Evolutionary conservation across 2,888 invertebrate genomes (phyloP).

Genomic region (Tipula vernalis): DNA sequence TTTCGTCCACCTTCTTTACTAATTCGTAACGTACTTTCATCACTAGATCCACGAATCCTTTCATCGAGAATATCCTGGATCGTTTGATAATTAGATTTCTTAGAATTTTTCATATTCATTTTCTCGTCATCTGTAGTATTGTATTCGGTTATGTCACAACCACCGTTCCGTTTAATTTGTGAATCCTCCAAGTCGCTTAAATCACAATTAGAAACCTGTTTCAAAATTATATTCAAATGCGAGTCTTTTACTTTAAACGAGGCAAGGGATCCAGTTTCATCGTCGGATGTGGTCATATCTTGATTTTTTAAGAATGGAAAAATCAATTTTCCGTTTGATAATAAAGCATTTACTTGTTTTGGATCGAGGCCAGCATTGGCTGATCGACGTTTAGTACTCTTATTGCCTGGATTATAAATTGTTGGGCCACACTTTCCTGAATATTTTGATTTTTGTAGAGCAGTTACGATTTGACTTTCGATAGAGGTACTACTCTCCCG

Average conservation of each 20-base stretch:
- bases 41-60: slow-evolving; percentile 22
- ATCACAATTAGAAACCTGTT: slow-evolving; percentile 21
- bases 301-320: slow-evolving; percentile 35
- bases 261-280: slow-evolving; percentile 29
- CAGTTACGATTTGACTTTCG: slow-evolving; percentile 54
- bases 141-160: slow-evolving; percentile 24
- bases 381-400: slow-evolving; percentile 27
- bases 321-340: slow-evolving; percentile 29
- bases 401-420: slow-evolving; percentile 22
- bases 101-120: slow-evolving; percentile 21
- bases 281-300: slow-evolving; percentile 33
- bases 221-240: slow-evolving; percentile 32
- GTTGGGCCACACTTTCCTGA: slow-evolving; percentile 24
- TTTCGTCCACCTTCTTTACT: slow-evolving; percentile 20
- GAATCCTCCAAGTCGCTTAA: slow-evolving; percentile 25
- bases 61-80: slow-evolving; percentile 11
- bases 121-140: slow-evolving; percentile 19
- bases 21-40: slow-evolving; percentile 25
- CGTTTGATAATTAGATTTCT: slow-evolving; percentile 20
- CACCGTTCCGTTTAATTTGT: slow-evolving; percentile 15
- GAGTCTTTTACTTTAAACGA: slow-evolving; percentile 34
- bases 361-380: slow-evolving; percentile 30
- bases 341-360: slow-evolving; percentile 28
- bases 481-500: slow-evolving; percentile 65
- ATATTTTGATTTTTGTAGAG: slow-evolving; percentile 33